Evolutionary conservation across 2,888 invertebrate genomes (phyloP), one percentile per base, ranked within the genome.

Genomic region (Drosophila lutescens): DNA sequence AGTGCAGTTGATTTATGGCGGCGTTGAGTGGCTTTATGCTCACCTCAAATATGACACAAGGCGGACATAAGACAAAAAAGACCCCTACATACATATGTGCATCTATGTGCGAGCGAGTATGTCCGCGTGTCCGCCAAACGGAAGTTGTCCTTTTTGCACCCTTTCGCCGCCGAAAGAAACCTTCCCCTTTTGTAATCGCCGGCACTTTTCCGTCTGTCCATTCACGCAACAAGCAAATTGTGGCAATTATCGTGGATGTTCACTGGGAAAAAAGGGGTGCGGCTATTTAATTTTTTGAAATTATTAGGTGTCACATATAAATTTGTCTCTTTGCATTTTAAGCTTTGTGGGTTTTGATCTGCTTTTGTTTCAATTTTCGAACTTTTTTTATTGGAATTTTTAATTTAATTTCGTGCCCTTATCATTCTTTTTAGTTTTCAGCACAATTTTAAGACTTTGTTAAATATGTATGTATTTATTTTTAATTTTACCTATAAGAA

Each of bases 221-320:
- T 78, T 88, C 89, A 86, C 74, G 80, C 89, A 89, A 80, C 81
- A 88, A 85, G 88, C 89, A 88, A 89, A 89, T 86, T 86, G 84
- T 89, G 89, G 89, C 89, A 89, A 86, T 89, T 89, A 86, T 79
- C 68, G 73, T 67, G 57, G 38, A 34, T 26, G n/a, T 43, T 6
- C 62, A 62, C 47, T 43, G n/a, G 9, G 26, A 12, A 17, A 26
- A 59, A 26, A 26, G 6, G 6, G 2, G 26, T 26, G 5, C 5
- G 5, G 2, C 5, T 26, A 26, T 26, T 26, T 26, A 6, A 26
- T 20, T n/a, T n/a, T n/a, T n/a, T n/a, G n/a, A n/a, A n/a, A n/a
- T n/a, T n/a, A n/a, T n/a, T n/a, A n/a, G n/a, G n/a, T n/a, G n/a
- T n/a, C n/a, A n/a, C n/a, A n/a, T n/a, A n/a, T n/a, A n/a, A n/a